Base-by-base conservation (phyloP, 2,888 invertebrate species). In the Neria commutata region DNA sequence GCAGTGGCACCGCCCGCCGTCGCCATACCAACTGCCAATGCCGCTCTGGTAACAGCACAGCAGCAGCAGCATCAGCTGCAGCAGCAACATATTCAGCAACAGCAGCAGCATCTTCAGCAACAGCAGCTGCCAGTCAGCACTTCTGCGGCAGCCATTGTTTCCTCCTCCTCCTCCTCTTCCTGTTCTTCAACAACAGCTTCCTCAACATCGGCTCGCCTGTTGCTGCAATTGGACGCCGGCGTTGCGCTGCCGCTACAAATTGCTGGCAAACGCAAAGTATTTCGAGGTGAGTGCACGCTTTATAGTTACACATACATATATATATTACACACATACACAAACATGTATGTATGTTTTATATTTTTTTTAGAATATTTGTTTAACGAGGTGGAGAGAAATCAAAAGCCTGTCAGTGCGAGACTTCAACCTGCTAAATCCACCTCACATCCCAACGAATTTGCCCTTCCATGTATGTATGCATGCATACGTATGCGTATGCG, bases 181-280 rank as follows among this genome's bases (percentile, higher is more conserved):
- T 10, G 17, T 6, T 51, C 64, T 8, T 40, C 21, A 24, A 17
- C 24, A 29, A 66, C 65, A 42, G 58, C 61, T 8, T 52, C 40
- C 11, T 24, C 37, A 17, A 14, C 51, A 4, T 40, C 66, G 53
- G 63, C 73, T 46, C 87, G 90, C 60, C 89, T 91, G 66, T 85
- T 89, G 71, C 86, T 91, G 73, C 91, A 91, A 79, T 87, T 91
- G 69, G 88, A 89, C 81, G 88, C 89, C 11, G 91, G 91, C n/a
- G 89, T 91, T 71, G 88, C 88, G 21, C 88, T 91, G 76, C 88
- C 88, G 66, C 87, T 91, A 72, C 86, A 89, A 79, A 87, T 90
- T 74, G 89, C 89, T 70, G 90, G 90, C 72, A 88, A 88, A 77
- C 84, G 89, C 69, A 90, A 91, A 81, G 85, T 90, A 70, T 87